A percentile compares a stretch with the other conserved stretches of the same genome.
Evolutionary conservation across 2,797 vertebrate species (phyloP).

Genomic region (Limnodromus scolopaceus): DNA sequence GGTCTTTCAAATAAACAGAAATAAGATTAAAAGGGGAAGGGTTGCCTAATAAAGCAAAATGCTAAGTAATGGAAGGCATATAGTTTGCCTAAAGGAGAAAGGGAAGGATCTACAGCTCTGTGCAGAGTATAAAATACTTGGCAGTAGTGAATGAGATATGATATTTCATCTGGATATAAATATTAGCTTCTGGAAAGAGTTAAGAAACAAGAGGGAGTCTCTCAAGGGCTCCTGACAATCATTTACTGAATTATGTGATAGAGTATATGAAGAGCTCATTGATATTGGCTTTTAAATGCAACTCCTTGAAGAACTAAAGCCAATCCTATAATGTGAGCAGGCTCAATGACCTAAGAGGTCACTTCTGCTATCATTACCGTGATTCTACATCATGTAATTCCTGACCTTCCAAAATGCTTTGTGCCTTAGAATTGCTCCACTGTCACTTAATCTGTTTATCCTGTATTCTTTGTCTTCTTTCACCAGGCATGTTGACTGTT

Average conservation of each 20-base stretch:
- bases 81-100: background rate
- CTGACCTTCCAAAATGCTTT: background rate
- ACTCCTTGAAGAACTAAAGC: background rate
- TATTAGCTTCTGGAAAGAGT: slow-evolving; percentile 29
- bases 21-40: background rate
- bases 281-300: background rate
- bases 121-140: background rate
- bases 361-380: background rate
- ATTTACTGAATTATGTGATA: background rate
- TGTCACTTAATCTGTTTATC: background rate
- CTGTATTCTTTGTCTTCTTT: background rate
- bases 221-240: background rate
- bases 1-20: background rate
- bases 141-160: background rate
- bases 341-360: background rate
- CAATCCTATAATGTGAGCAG: background rate
- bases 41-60: background rate
- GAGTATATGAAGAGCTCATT: background rate
- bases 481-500: background rate
- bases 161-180: slow-evolving; percentile 46
- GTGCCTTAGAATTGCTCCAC: background rate
- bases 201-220: slow-evolving; percentile 2
- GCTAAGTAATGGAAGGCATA: background rate
- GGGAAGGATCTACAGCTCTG: background rate
- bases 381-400: background rate